Evolutionary conservation across 2,797 vertebrate genomes (phyloP).

Genomic region (Neosilurus mollespiculum): DNA sequence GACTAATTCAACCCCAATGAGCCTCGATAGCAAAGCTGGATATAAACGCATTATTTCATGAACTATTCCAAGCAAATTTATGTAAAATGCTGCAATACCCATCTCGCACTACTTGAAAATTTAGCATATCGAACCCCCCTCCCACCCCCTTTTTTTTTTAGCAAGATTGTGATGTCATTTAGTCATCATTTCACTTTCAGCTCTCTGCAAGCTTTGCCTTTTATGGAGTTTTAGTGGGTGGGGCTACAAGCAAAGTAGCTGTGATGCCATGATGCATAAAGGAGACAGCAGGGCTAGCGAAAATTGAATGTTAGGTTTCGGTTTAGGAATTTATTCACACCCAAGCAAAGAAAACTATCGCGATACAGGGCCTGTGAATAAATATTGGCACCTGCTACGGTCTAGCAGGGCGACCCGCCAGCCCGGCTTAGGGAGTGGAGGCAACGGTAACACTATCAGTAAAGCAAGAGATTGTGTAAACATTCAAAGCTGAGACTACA

Average conservation of each 20-base stretch:
- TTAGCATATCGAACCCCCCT: not conserved
- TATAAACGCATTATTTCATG: not conserved
- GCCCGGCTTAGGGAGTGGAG: conserved; percentile 1
- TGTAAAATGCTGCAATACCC: not conserved
- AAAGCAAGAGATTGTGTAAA: conserved; percentile 24
- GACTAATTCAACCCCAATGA: not conserved
- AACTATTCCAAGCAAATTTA: not conserved
- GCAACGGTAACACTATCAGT: conserved; percentile 24
- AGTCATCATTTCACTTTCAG: not conserved
- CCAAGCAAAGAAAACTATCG: not conserved
- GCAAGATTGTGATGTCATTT: not conserved
- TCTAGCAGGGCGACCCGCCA: not conserved
- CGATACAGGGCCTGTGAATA: not conserved
- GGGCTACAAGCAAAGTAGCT: not conserved
- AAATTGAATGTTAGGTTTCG: not conserved
- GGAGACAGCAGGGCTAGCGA: no score
- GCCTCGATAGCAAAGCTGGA: not conserved
- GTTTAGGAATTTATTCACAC: not conserved
- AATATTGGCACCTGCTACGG: not conserved
- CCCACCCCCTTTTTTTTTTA: no score
- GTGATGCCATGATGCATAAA: not conserved
- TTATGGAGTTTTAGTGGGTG: not conserved
- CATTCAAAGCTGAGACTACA: not conserved
- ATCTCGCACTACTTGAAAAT: not conserved
- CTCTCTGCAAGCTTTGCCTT: not conserved